A percentile compares a stretch with the other conserved stretches of the same genome.
phyloP scores from a whole-genome alignment of 1,140 invertebrate genomes.

The Drosophila kanapiae region DNA sequence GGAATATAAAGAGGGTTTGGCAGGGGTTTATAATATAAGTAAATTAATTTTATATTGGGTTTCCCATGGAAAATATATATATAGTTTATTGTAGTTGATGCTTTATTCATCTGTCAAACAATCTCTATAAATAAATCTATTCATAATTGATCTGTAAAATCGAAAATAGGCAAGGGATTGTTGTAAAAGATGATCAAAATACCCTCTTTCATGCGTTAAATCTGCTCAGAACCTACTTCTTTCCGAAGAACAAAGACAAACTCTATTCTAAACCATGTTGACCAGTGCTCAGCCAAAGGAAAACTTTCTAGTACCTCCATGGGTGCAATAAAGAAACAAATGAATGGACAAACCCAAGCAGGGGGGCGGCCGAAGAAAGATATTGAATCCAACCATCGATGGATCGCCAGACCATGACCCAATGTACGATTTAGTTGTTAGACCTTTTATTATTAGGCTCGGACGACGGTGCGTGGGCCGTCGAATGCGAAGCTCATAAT shows the following conservation, averaged over 20 bases:
- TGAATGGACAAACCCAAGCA: constrained; percentile 28
- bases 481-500: constrained; percentile 62
- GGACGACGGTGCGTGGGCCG: constrained; percentile 70
- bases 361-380: constrained; percentile 32
- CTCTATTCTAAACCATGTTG: constrained; percentile 6
- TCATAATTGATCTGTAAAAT: no score
- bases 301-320: constrained; percentile 65
- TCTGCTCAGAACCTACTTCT: neutral
- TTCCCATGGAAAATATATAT: no score
- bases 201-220: no score
- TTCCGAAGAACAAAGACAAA: neutral
- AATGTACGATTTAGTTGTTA: constrained; percentile 79
- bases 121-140: no score
- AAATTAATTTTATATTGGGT: neutral
- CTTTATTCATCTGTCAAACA: no score
- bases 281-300: constrained; percentile 36
- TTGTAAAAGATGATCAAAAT: no score
- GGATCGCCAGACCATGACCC: constrained; percentile 75
- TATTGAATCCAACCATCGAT: constrained; percentile 65
- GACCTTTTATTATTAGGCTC: constrained; percentile 67
- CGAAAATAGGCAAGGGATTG: no score
- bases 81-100: no score
- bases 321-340: constrained; percentile 49
- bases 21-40: no score
- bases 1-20: neutral